Conservation (phyloP, 2,797 vertebrate species). For the Lacerta agilis region DNA sequence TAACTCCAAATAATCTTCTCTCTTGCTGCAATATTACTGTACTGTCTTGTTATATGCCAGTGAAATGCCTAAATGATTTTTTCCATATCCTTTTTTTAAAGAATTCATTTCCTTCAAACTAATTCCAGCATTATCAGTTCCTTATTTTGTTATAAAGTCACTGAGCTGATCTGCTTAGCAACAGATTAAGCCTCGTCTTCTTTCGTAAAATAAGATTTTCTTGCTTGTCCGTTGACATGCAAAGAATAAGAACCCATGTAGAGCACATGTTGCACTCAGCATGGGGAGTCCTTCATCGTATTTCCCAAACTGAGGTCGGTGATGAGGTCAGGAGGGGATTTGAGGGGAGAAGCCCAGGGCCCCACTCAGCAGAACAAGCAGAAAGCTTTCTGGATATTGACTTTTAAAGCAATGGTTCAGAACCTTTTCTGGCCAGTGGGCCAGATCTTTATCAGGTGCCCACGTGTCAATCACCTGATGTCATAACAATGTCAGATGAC, state of each 20-base stretch:
- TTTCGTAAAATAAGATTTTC: constrained; percentile 64
- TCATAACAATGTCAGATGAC: too few relatives aligned
- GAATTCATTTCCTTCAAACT: constrained; percentile 66
- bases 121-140: constrained; percentile 63
- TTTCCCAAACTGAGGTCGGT: not conserved
- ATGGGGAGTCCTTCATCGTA: not conserved
- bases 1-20: constrained; percentile 82
- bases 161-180: constrained; percentile 68
- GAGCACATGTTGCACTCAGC: constrained; percentile 5
- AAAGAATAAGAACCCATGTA: constrained; percentile 34
- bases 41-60: constrained; percentile 59
- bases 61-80: constrained; percentile 71
- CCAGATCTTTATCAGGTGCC: too few relatives aligned
- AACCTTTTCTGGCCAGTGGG: too few relatives aligned
- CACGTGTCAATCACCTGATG: too few relatives aligned
- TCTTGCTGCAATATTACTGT: constrained; percentile 65
- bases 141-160: constrained; percentile 60
- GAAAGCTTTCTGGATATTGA: too few relatives aligned
- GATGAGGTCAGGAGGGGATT: too few relatives aligned
- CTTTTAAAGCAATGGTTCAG: too few relatives aligned
- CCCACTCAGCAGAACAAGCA: too few relatives aligned
- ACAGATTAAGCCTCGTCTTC: constrained; percentile 61
- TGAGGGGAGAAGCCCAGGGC: too few relatives aligned
- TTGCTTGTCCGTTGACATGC: constrained; percentile 52
- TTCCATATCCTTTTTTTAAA: constrained; percentile 41